Conservation (phyloP, 2,113 vertebrate genomes). For the Charina bottae region DNA sequence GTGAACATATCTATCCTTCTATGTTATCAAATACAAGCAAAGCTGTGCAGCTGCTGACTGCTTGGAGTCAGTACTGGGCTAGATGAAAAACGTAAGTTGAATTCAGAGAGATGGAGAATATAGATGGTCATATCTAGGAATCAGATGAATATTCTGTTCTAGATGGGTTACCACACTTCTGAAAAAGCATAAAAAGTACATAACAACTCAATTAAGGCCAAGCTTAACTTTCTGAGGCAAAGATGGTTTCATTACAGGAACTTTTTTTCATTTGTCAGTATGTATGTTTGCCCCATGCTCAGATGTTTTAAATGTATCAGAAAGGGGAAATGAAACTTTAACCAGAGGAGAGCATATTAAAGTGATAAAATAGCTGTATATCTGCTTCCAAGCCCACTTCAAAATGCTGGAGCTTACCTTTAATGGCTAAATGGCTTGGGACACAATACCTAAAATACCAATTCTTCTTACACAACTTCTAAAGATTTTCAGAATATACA, state of each 20-base stretch:
- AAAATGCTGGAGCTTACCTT: background rate
- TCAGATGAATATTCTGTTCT: background rate
- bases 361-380: background rate
- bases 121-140: background rate
- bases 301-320: background rate
- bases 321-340: background rate
- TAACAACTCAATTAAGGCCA: background rate
- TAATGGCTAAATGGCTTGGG: background rate
- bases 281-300: background rate
- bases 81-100: background rate
- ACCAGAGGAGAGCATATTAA: background rate
- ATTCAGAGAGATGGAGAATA: background rate
- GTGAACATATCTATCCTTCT: background rate
- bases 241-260: too few relatives aligned
- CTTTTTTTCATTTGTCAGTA: too few relatives aligned
- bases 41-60: background rate
- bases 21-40: background rate
- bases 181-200: background rate
- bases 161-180: background rate
- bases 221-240: background rate
- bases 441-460: background rate
- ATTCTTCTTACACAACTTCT: background rate
- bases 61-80: background rate
- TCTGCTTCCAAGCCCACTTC: background rate
- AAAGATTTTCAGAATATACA: background rate